These are phyloP conservation scores for Aricia agestis DNA, from an alignment of 1,140 invertebrate genomes.

Conservation along the genomic window DNA sequence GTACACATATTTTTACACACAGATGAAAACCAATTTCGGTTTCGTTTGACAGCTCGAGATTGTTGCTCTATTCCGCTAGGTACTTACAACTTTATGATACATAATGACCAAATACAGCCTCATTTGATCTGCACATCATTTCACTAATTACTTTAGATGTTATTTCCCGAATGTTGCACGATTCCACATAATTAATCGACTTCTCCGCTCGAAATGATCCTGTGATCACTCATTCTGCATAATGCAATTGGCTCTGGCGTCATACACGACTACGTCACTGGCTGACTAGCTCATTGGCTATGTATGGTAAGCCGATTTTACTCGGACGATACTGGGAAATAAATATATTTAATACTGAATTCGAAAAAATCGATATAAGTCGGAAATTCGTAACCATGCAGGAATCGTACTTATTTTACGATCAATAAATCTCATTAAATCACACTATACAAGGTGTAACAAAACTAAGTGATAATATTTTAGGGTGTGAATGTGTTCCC, in stretches of 20 bases:
- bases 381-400: too few species aligned
- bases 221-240: constrained; percentile 2
- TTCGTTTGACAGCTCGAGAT: too few species aligned
- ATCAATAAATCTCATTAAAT: background rate
- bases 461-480: too few species aligned
- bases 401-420: background rate
- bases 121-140: too few species aligned
- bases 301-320: background rate
- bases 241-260: constrained; percentile 13
- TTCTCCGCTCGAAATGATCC: background rate
- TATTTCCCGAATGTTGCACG: background rate
- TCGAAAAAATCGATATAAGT: too few species aligned
- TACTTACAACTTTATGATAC: too few species aligned
- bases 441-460: too few species aligned
- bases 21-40: too few species aligned
- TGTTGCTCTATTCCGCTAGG: too few species aligned
- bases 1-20: too few species aligned
- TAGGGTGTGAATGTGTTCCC: too few species aligned
- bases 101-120: too few species aligned
- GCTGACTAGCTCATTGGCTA: background rate
- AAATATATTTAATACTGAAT: background rate
- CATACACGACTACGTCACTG: constrained; percentile 18
- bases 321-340: background rate
- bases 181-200: constrained; percentile 4
- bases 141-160: background rate